Conservation (phyloP, 2,113 vertebrate species). For the Aspidoscelis tigris region DNA sequence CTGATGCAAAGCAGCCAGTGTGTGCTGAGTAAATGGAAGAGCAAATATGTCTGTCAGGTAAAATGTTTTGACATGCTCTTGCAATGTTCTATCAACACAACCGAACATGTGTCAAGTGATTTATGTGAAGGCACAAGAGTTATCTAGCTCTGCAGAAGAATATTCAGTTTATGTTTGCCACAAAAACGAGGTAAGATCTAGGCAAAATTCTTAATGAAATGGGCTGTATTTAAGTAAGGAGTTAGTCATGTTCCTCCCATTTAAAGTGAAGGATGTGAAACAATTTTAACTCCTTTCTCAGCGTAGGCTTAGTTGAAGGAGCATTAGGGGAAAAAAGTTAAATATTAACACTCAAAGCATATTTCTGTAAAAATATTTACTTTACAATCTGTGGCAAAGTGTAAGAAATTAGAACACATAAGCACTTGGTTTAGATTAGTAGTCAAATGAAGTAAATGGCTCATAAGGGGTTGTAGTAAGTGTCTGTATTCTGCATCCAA, state of each 20-base stretch:
- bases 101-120: conserved; percentile 55
- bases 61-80: conserved; percentile 73
- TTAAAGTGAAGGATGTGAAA: conserved; percentile 13
- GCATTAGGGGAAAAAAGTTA: conserved; percentile 13
- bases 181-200: conserved; percentile 32
- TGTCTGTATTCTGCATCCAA: conserved; percentile 2
- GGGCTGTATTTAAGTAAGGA: background rate
- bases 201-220: conserved; percentile 41
- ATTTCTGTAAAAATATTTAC: conserved; percentile 24
- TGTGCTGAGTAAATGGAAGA: conserved; percentile 94
- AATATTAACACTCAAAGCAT: conserved; percentile 28
- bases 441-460: background rate
- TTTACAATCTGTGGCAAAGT: background rate
- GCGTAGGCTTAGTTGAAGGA: background rate
- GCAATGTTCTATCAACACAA: conserved; percentile 57
- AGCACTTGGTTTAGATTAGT: conserved; percentile 3
- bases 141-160: conserved; percentile 50
- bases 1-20: conserved; percentile 88
- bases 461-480: background rate
- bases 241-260: background rate
- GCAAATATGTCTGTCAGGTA: conserved; percentile 94
- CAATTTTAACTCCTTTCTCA: background rate
- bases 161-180: conserved; percentile 47
- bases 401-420: conserved; percentile 8
- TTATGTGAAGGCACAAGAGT: conserved; percentile 58